A percentile compares a stretch with the other conserved stretches of the same genome.
Evolutionary conservation across 1,140 invertebrate genomes (phyloP).

Genomic region (Parasteatoda tepidariorum): DNA sequence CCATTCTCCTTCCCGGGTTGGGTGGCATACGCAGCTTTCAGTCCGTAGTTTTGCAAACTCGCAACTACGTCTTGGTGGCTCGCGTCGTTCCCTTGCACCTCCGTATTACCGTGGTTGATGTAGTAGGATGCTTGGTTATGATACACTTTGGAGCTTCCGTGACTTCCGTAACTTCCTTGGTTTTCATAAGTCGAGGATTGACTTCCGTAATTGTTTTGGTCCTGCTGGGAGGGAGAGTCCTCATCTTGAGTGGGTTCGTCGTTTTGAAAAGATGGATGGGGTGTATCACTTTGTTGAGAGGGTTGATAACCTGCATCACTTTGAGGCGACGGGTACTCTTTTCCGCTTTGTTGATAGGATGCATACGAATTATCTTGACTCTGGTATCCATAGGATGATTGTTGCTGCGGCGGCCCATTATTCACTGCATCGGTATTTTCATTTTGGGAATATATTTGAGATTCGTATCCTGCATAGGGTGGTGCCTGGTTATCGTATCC

Average conservation of each 20-base stretch:
- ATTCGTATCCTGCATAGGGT: neutral
- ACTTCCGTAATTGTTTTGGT: neutral
- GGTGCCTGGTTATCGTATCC: neutral
- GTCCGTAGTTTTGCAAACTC: slow-evolving; percentile 30
- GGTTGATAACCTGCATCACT: slow-evolving; percentile 24
- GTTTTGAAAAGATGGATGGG: neutral
- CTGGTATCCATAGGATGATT: neutral
- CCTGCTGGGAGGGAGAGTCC: slow-evolving; percentile 3
- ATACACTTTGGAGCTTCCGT: slow-evolving; percentile 14
- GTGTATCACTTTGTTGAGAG: slow-evolving; percentile 6
- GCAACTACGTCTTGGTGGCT: neutral
- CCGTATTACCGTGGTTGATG: neutral
- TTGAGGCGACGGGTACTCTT: neutral
- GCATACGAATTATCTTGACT: slow-evolving; percentile 2
- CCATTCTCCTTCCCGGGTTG: neutral
- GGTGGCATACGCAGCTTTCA: slow-evolving; percentile 32
- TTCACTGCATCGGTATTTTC: neutral
- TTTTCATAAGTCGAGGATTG: slow-evolving; percentile 19
- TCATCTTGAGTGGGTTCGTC: neutral
- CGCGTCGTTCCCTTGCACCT: neutral
- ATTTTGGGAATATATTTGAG: slow-evolving; percentile 5
- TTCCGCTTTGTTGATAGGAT: neutral
- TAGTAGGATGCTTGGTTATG: slow-evolving; percentile 16
- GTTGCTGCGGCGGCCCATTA: too few species aligned
- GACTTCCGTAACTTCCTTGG: slow-evolving; percentile 17